Evolutionary conservation across 2,888 invertebrate genomes (phyloP), one percentile per base, ranked within the genome.

Genomic region (Pandemis heparana): DNA sequence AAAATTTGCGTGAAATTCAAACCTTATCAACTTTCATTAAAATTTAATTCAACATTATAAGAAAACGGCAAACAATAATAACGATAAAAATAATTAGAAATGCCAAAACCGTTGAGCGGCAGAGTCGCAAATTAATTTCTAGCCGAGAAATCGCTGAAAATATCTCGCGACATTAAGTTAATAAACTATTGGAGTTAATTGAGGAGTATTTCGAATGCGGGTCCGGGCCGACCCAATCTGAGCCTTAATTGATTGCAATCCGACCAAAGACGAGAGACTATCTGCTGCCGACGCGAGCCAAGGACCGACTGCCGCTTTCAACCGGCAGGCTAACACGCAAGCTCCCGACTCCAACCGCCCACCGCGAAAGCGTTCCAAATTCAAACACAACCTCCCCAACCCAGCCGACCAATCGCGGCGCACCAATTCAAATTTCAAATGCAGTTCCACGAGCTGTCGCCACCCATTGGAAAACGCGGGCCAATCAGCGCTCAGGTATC

Each of bases 181-280:
- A 95, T 95, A 95, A 95, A 95, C 94, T 93, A 94, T 95, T 88
- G 87, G 89, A 92, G 92, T 88, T 92, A 93, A 94, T 94, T 94
- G 92, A 93, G 91, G 92, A 91, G 87, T 88, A 87, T 83, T 81
- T 81, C 81, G 83, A 77, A 79, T 79, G 77, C 75, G 78, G 81
- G 80, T 82, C 83, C 85, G 89, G 90, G 89, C 74, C 81, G 83
- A 83, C 88, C 90, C 90, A 89, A 89, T 89, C 89, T 86, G 82
- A 83, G 84, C 87, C 87, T 85, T 92, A 91, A 94, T 92, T 92
- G 91, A 92, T 89, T 92, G 87, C 86, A 85, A 94, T 81, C 89
- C 91, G 82, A 77, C 90, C 79, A 86, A 93, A 87, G 90, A 83
- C 79, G 82, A 89, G 84, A 91, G 90, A 83, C 80, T 85, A 80